These are phyloP conservation scores for Parazoanthus darwini DNA, from an alignment of 92 coral and sea anemone genomes.

Conservation along the genomic window DNA sequence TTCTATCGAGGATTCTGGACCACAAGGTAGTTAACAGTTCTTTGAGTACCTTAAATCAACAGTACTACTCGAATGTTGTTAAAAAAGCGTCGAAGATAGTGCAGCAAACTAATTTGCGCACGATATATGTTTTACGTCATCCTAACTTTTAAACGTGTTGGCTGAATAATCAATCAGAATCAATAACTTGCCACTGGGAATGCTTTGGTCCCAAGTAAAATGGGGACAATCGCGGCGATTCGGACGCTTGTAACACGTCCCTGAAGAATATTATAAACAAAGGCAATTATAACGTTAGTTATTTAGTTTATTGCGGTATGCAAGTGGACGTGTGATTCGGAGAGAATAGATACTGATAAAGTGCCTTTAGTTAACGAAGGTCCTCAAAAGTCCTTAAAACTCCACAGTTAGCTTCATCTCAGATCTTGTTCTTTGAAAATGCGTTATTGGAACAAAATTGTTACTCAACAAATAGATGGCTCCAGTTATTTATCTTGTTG, in stretches of 20 bases:
- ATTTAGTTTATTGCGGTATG: too few species aligned
- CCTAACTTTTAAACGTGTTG: neutral
- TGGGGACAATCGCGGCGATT: too few species aligned
- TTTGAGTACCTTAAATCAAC: neutral
- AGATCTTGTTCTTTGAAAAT: too few species aligned
- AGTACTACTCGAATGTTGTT: neutral
- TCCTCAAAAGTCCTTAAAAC: too few species aligned
- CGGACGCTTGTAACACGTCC: too few species aligned
- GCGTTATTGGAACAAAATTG: too few species aligned
- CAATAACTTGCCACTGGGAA: neutral
- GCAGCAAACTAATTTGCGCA: neutral
- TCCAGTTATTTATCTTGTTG: neutral
- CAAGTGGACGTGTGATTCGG: too few species aligned
- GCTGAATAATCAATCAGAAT: neutral
- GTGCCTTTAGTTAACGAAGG: too few species aligned
- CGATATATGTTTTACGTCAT: neutral
- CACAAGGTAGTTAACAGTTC: constrained; percentile 62
- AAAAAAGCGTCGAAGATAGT: neutral
- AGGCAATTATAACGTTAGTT: too few species aligned
- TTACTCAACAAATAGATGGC: neutral
- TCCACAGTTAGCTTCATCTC: neutral
- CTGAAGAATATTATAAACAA: too few species aligned
- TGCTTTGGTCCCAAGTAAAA: neutral
- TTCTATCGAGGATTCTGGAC: constrained; percentile 86
- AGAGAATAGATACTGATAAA: too few species aligned